Conservation (phyloP, 2,888 invertebrate species). For the Fabriciana adippe region DNA sequence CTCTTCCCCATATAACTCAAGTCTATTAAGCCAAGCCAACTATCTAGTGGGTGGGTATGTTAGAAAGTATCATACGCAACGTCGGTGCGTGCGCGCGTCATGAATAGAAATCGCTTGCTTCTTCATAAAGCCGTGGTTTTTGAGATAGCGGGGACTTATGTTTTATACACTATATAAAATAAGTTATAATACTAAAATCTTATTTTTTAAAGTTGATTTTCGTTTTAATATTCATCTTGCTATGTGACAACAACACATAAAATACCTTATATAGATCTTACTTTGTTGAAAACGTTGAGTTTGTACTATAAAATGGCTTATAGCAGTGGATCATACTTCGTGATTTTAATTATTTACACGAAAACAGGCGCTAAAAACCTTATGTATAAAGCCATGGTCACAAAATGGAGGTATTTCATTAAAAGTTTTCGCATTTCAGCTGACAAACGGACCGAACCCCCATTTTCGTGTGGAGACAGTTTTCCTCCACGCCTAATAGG, state of each 20-base stretch:
- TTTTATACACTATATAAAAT: not conserved
- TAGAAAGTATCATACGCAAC: slow-evolving; percentile 34
- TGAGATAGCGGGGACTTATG: slow-evolving; percentile 4
- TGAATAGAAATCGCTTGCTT: slow-evolving; percentile 75
- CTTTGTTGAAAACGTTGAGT: too few relatives aligned
- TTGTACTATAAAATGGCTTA: too few relatives aligned
- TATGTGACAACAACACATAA: too few relatives aligned
- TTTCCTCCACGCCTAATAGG: slow-evolving; percentile 36
- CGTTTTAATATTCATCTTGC: too few relatives aligned
- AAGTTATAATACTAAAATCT: not conserved
- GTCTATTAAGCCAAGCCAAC: not conserved
- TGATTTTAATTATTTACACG: not conserved
- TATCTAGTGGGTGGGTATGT: slow-evolving; percentile 11
- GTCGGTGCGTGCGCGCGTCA: slow-evolving; percentile 49
- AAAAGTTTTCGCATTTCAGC: slow-evolving; percentile 9
- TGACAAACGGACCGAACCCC: slow-evolving; percentile 14
- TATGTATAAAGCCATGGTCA: too few relatives aligned
- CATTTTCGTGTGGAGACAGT: slow-evolving; percentile 26
- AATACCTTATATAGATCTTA: too few relatives aligned
- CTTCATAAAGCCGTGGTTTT: slow-evolving; percentile 21
- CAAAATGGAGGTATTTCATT: not conserved
- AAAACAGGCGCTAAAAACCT: not conserved
- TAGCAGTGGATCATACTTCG: too few relatives aligned
- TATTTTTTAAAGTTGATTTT: not conserved
- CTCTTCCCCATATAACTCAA: too few relatives aligned